Conservation (phyloP, 2,113 vertebrate species). For the Bostrychus sinensis region DNA sequence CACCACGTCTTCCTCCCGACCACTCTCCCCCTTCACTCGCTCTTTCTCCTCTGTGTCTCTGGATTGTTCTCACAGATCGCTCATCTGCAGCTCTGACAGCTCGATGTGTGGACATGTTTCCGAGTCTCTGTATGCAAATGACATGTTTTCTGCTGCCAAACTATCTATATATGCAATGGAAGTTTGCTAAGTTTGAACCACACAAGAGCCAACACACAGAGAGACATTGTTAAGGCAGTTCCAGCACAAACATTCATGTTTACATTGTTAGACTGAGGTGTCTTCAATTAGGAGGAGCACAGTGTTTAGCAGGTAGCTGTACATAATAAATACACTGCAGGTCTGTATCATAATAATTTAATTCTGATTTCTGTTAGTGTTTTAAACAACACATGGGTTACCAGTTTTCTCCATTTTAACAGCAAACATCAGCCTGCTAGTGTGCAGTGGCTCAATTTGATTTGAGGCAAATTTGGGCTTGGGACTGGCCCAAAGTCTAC, state of each 20-base stretch:
- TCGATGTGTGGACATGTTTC: constrained; percentile 28
- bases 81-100: constrained; percentile 17
- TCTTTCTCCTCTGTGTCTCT: constrained; percentile 37
- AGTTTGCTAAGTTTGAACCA: constrained; percentile 16
- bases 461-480: no score
- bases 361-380: no score
- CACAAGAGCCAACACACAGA: not conserved
- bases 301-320: not conserved
- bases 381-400: not conserved
- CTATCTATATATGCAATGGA: not conserved
- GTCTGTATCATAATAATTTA: not conserved
- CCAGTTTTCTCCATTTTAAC: no score
- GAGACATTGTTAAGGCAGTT: not conserved
- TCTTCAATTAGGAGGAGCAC: not conserved
- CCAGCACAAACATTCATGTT: not conserved
- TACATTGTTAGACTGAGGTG: not conserved
- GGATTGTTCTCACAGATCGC: constrained; percentile 28
- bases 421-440: no score
- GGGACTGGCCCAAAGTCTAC: no score
- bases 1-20: constrained; percentile 45
- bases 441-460: no score
- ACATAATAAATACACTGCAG: not conserved
- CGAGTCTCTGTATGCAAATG: constrained; percentile 6
- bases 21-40: constrained; percentile 12
- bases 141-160: not conserved